A percentile compares a stretch with the other conserved stretches of the same genome.
These are phyloP conservation scores for Danio rerio DNA, from an alignment of 2,113 vertebrate genomes.

Conservation along the genomic window DNA sequence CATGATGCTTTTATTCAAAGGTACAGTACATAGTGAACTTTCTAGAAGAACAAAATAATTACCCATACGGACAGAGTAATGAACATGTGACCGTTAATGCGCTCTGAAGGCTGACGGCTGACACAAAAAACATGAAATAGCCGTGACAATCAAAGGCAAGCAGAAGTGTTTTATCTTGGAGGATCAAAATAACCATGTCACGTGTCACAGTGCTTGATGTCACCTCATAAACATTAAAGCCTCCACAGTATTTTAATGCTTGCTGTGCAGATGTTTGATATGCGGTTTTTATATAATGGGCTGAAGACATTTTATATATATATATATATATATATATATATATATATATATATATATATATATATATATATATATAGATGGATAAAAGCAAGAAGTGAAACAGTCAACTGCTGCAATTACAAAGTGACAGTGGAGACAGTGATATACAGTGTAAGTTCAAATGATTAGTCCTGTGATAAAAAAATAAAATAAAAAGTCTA, in stretches of 20 bases:
- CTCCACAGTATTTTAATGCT: constrained; percentile 5
- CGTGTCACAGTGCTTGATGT: constrained; percentile 17
- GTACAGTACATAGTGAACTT: neutral
- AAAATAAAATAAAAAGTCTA: too few species aligned
- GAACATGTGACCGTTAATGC: constrained; percentile 63
- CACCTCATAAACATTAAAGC: constrained; percentile 20
- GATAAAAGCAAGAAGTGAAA: neutral
- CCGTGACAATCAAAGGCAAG: constrained; percentile 60
- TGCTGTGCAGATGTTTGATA: constrained; percentile 19
- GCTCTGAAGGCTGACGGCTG: constrained; percentile 58
- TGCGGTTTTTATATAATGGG: constrained; percentile 4
- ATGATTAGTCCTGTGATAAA: too few species aligned
- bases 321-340: constrained; percentile 23
- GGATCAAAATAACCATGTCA: constrained; percentile 47
- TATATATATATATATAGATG: constrained; percentile 16
- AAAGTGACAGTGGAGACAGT: neutral
- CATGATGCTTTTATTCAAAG: neutral
- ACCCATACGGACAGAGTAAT: constrained; percentile 63
- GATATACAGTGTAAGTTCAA: neutral
- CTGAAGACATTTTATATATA: neutral
- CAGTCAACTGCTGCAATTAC: neutral
- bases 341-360: too few species aligned
- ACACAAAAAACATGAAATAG: constrained; percentile 55
- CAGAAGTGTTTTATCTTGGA: constrained; percentile 49
- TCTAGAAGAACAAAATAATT: constrained; percentile 64